A percentile compares a stretch with the other conserved stretches of the same genome.
Conservation (phyloP, 2,113 vertebrate species). For the Tretioscincus oriximinensis region DNA sequence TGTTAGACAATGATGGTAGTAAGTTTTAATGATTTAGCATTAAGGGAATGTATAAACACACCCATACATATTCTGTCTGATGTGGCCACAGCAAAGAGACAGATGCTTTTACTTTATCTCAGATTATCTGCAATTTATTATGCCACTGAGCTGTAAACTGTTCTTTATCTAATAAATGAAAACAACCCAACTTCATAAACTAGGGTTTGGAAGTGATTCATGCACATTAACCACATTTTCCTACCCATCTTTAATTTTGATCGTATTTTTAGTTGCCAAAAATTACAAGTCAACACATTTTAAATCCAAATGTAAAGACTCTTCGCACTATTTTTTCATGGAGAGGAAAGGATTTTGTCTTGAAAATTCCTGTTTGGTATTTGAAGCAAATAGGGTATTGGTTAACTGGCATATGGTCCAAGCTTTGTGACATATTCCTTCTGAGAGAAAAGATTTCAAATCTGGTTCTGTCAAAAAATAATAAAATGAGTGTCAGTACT, state of each 20-base stretch:
- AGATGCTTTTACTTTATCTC: too few relatives aligned
- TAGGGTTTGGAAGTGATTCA: too few relatives aligned
- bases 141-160: too few relatives aligned
- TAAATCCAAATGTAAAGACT: neutral
- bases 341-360: neutral
- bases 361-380: neutral
- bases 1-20: conserved; percentile 5
- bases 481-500: neutral
- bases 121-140: too few relatives aligned
- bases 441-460: neutral
- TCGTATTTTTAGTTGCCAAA: conserved; percentile 34
- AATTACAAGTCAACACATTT: neutral
- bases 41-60: neutral
- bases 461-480: neutral
- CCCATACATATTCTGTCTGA: neutral
- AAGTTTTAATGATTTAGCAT: neutral
- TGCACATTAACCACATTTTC: neutral
- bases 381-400: neutral
- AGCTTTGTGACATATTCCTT: neutral
- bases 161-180: too few relatives aligned
- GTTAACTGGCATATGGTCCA: neutral
- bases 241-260: neutral
- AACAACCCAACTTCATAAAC: too few relatives aligned
- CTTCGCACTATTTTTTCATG: conserved; percentile 19
- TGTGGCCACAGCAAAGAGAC: neutral